Base-by-base conservation (phyloP, 1,140 invertebrate species). In the Trissolcus basalis region DNA sequence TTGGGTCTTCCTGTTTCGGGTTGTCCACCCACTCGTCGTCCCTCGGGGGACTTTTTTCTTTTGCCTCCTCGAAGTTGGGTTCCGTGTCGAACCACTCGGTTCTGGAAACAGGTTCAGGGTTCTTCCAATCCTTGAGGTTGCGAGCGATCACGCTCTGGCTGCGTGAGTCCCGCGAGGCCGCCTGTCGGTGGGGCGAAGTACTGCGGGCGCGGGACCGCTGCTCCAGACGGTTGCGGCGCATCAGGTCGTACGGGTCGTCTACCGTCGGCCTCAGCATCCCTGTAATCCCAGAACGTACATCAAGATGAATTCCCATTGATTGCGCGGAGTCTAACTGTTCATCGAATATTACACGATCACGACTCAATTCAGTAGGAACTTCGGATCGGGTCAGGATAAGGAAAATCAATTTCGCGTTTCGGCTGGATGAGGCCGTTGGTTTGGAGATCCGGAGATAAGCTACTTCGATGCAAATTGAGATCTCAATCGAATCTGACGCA, bases 161-260 rank as follows among this genome's bases (percentile, higher is more conserved):
- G 41, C 88, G 90, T 55, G 81, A 88, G 85, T 86, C 91, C 79
- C 90, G 69, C 85, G 82, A 80, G 5, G 86, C 75, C 81, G 87
- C 79, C 77, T 91, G 68, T 0, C 86, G 83, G 44, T 86, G 82
- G 0, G 90, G 91, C 33, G 91, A 92, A 33, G 90, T 92, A 77
- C 91, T 92, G 81, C 91, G 90, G 4, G 91, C 91, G 15, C 91
- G 84, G 36, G 89, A 89, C 55, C 91, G 84, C 10, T 92, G 92
- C 13, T 92, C 91, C 41, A 91, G 81, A 72, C 94, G 90, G 71
- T 91, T 93, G 56, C 93, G 89, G 79, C 94, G 90, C 92, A 95
- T 94, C 60, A 94, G 89, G 85, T 95, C 94, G 86, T 95, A 95
- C 0, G 94, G 94, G 87, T 95, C 94, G 69, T 89, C 86, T 13